Conservation (phyloP, 35 echinoderm and acorn worm genomes). For the Nesometra sesokonis region DNA sequence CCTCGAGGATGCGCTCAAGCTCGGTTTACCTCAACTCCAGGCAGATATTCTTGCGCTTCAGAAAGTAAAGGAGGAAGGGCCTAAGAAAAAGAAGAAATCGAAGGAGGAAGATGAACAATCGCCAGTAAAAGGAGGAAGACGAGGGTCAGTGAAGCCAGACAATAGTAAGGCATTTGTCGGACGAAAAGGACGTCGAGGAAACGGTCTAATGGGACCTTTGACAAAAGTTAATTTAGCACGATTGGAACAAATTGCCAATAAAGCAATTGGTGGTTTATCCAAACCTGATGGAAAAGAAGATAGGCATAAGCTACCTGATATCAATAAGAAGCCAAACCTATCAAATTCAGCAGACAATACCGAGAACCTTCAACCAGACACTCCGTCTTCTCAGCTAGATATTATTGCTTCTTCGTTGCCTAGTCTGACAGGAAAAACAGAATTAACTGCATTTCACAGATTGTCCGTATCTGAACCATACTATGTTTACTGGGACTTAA, state of each 20-base stretch:
- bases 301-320: neutral
- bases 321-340: neutral
- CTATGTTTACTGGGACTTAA: slow-evolving; percentile 30
- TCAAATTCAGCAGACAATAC: neutral
- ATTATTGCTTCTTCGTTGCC: neutral
- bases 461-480: slow-evolving; percentile 30
- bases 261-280: neutral
- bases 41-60: slow-evolving; percentile 62
- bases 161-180: neutral
- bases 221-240: neutral
- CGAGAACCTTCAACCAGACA: neutral
- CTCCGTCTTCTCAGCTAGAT: neutral
- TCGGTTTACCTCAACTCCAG: slow-evolving; percentile 34
- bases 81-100: slow-evolving; percentile 53
- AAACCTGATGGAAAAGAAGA: neutral
- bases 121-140: neutral
- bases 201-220: neutral
- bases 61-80: slow-evolving; percentile 36
- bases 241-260: neutral
- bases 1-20: slow-evolving; percentile 1
- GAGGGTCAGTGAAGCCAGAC: neutral
- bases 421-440: neutral
- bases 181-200: neutral
- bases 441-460: neutral
- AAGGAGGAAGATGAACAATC: slow-evolving; percentile 5